Base-by-base conservation (phyloP, 2,797 vertebrate species). In the Syndactyla subalaris region DNA sequence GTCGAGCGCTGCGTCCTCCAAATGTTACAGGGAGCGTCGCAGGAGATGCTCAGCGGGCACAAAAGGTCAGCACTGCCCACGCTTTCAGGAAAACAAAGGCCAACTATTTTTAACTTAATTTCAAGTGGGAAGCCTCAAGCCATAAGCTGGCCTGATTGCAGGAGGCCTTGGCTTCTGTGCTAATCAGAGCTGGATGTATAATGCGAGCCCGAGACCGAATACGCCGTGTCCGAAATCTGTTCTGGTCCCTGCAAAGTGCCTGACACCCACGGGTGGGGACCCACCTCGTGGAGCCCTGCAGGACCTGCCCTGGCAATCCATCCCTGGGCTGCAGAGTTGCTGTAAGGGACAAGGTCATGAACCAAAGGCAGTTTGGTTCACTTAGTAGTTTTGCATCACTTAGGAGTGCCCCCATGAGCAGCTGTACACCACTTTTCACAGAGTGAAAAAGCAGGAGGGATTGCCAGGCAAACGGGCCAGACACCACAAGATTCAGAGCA, bases 31-130 rank as follows among this genome's bases (percentile, higher is more conserved):
- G 71, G 34, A 55, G 16, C 1, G 0, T 75, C 2, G 1, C 18
- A 32, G 85, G 84, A 91, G 93, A 52, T 57, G 67, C 86, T 92
- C 11, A 30, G 13, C 77, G 7, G 39, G 45, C 3, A 6, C 55
- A 57, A 95, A 97, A 97, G 96, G 95, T 97, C 95, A 94, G 17
- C 57, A 0, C 78, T 93, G 91, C 93, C 81, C 84, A 27, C 32
- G 91, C 86, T 79, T 32, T 52, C 81, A 29, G 22, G 21, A 71
- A 92, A 91, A 89, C 86, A 96, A 95, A 95, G 88, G 88, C 94
- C 94, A 97, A 18, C 94, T 97, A 96, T 96, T 96, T 96, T 96
- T 95, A 95, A 92, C 90, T 85, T 30, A 19, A 79, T 94, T 95
- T 86, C 72, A 43, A 95, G 71, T 23, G 65, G 68, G 78, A 57